phyloP scores from a whole-genome alignment of 2,888 invertebrate species.

The Scaptomyza caliginosa region DNA sequence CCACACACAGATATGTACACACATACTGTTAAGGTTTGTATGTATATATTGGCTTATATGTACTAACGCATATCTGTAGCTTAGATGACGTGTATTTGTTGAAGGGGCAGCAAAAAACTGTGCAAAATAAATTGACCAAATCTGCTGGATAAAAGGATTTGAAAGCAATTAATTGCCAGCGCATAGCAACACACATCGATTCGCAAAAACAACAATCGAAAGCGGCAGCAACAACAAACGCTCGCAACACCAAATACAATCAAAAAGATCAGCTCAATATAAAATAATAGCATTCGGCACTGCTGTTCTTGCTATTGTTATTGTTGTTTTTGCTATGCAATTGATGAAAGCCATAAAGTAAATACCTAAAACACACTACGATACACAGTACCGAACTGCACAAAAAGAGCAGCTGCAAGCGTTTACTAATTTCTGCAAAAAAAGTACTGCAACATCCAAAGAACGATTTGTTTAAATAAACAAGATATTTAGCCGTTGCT shows the following conservation, averaged over 20 bases:
- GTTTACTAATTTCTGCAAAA: constrained; percentile 16
- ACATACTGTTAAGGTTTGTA: too few relatives aligned
- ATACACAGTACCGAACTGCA: constrained; percentile 4
- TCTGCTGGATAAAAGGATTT: constrained; percentile 77
- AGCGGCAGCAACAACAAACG: constrained; percentile 26
- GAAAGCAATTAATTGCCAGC: constrained; percentile 76
- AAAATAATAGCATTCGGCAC: constrained; percentile 32
- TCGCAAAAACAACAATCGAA: constrained; percentile 29
- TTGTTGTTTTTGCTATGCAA: constrained; percentile 17
- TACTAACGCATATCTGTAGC: constrained; percentile 2
- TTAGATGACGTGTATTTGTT: constrained; percentile 35
- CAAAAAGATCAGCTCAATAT: constrained; percentile 42
- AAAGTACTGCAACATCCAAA: constrained; percentile 11
- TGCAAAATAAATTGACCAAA: constrained; percentile 77
- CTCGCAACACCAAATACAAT: constrained; percentile 23
- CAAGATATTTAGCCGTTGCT: constrained; percentile 4
- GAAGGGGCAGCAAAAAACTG: constrained; percentile 47
- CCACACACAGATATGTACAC: background rate
- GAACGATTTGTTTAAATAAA: constrained; percentile 6
- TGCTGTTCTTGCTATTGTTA: background rate
- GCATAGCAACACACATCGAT: constrained; percentile 62
- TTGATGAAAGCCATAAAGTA: constrained; percentile 61
- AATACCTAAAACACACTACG: constrained; percentile 47
- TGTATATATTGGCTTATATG: constrained; percentile 7
- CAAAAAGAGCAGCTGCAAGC: constrained; percentile 13